Evolutionary conservation across 2,797 vertebrate genomes (phyloP).

Genomic region (Tympanoctomys barrerae): DNA sequence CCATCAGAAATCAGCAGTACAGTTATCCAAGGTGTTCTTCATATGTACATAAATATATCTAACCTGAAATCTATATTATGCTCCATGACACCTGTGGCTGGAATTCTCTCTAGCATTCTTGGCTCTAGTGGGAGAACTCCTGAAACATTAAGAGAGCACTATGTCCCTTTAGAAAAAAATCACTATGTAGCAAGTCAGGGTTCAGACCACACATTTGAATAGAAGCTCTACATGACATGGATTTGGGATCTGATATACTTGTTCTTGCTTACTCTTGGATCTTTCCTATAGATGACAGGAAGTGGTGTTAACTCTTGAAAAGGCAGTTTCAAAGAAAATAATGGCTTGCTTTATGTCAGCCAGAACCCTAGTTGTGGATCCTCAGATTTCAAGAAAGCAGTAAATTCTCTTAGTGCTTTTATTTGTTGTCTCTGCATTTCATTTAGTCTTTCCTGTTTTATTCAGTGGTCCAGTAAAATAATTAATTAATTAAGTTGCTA

Average conservation of each 20-base stretch:
- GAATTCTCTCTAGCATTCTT: not conserved
- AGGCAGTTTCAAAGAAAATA: not conserved
- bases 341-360: not conserved
- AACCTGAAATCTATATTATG: not conserved
- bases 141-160: not conserved
- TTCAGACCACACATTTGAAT: constrained; percentile 28
- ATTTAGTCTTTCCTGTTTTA: not conserved
- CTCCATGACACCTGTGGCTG: not conserved
- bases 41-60: not conserved
- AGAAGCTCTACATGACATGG: not conserved
- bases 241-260: not conserved
- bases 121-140: not conserved
- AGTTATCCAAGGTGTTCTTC: too few relatives aligned
- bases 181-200: not conserved
- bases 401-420: not conserved
- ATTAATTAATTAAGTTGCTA: not conserved
- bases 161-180: not conserved
- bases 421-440: not conserved
- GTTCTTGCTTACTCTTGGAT: not conserved
- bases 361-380: not conserved
- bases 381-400: not conserved
- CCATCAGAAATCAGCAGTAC: too few relatives aligned
- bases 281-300: not conserved
- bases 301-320: not conserved
- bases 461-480: not conserved